Percentiles rank a stretch among this genome's conserved stretches.
Evolutionary conservation across 2,888 invertebrate genomes (phyloP).

Genomic region (Coronaproctus castanopsis): DNA sequence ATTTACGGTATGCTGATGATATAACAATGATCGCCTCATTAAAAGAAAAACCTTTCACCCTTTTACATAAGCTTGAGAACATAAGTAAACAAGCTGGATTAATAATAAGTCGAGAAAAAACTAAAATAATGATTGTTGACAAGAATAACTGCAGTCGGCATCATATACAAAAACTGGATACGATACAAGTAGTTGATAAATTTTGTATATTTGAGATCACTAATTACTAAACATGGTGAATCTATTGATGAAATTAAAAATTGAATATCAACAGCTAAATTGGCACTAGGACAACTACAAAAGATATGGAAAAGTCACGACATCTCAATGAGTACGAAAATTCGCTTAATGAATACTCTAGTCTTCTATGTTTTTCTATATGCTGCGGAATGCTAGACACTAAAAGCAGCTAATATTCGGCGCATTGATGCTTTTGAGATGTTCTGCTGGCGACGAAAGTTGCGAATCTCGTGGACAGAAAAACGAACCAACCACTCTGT

Average conservation of each 20-base stretch:
- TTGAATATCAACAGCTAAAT: neutral
- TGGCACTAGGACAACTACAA: neutral
- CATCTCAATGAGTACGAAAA: neutral
- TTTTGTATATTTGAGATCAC: neutral
- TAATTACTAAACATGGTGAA: neutral
- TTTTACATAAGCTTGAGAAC: no score
- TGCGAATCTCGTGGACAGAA: neutral
- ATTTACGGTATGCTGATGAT: no score
- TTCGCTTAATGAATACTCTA: neutral
- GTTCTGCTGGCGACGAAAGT: neutral
- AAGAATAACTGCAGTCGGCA: no score
- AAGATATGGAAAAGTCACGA: neutral
- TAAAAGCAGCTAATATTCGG: neutral
- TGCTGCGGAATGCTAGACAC: neutral
- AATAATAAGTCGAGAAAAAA: no score
- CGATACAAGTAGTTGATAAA: no score
- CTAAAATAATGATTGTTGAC: no score
- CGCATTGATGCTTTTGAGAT: neutral
- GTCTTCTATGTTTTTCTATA: neutral
- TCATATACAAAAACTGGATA: no score
- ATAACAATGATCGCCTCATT: no score
- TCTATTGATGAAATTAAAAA: neutral
- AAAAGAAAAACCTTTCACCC: no score
- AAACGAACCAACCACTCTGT: neutral
- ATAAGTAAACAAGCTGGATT: no score